Base-by-base conservation (phyloP, 2,888 invertebrate species). In the Gisinianus flammeolus region DNA sequence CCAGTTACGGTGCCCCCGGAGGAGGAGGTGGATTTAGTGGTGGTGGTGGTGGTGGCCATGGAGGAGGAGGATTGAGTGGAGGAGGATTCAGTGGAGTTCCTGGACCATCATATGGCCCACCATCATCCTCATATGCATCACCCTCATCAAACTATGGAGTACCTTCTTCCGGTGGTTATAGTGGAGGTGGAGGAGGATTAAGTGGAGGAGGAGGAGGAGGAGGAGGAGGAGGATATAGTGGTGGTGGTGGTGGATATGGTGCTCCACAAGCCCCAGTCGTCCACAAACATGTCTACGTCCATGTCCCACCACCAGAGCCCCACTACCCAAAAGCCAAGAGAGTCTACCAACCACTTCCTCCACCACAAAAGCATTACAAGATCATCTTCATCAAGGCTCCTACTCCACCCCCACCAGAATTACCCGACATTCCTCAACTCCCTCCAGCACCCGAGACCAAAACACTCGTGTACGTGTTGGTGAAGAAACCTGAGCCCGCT, bases 261-360 rank as follows among this genome's bases (percentile, higher is more conserved):
- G 93, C 93, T 0, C 88, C 90, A 80, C 91, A 91, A 85, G 91
- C 91, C 79, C 93, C 94, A 76, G 92, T 93, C 58, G 91, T 95
- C 73, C 83, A 83, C 56, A 83, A 83, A 56, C 83, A 83, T 67
- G 83, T 83, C 12, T 95, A 94, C 90, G 94, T 95, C 5, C 95
- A 94, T 87, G 94, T 95, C 19, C 94, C 95, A 72, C 94, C 94
- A 86, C 94, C 93, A 90, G 94, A 94, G 88, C 93, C 92, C n/a
- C 88, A 88, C 6, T 91, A 92, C 86, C 89, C 91, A 85, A 90
- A 91, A 85, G 90, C 91, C 74, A 89, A 90, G 81, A 91, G 92
- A 85, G 90, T 92, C 78, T 91, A 93, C 84, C 88, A 88, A 5
- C 89, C 90, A 24, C 89, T 91, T 0, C 91, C 92, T 70, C 92